Base-by-base conservation (phyloP, 2,797 vertebrate species). In the Sternotherus odoratus region DNA sequence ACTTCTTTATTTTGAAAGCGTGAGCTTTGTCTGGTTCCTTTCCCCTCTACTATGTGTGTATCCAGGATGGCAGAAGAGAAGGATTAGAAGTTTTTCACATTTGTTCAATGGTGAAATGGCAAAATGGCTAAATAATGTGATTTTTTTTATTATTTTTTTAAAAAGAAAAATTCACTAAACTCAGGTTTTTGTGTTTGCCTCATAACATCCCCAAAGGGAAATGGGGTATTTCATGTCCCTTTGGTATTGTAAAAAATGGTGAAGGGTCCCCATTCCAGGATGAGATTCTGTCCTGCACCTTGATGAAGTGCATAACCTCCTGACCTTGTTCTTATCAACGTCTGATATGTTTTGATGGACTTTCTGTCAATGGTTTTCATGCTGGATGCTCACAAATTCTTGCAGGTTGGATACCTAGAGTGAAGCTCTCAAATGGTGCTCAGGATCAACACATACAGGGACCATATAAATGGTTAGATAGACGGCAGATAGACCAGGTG, bases 321-420 rank as follows among this genome's bases (percentile, higher is more conserved):
- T 75, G 16, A 88, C n/a, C 39, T 79, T 43, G 36, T 54, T 79
- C 9, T 75, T 53, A 53, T 11, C n/a, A 53, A 85, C 12, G 5
- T 43, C 2, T 26, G 5, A 48, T 77, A 21, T 30, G 16, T 50
- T 87, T 87, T 75, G 78, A 9, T 2, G 69, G 75, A 11, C 2
- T 1, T 86, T 3, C 26, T 56, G 16, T 9, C 82, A 80, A 5
- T 82, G 33, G 5, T 87, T 69, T 90, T 92, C 33, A 17, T 72
- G 49, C 10, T 75, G 10, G 0, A 0, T 11, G 13, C 39, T 79
- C 83, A 6, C 1, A 60, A 23, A 33, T 36, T 83, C 50, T 87
- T 4, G 81, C 33, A 48, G 26, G 63, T 66, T 21, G 63, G 39
- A 5, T 13, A 77, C 23, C 69, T 77, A 43, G 24, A 72, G n/a